phyloP scores from a whole-genome alignment of 2,797 vertebrate species.

The Enoplosus armatus region DNA sequence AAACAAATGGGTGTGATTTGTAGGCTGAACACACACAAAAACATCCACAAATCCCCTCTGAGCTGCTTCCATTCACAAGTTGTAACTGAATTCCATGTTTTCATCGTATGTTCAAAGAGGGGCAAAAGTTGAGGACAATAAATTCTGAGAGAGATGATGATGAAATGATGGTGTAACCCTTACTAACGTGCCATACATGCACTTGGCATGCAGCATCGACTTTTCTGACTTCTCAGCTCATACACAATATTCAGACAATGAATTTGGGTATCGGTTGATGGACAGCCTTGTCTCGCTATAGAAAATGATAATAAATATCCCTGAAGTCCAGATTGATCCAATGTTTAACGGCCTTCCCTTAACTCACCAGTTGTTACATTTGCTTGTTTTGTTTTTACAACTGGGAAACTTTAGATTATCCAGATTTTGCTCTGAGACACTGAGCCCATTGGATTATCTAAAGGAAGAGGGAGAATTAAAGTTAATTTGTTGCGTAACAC shows the following conservation, averaged over 20 bases:
- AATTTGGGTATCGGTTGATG: conserved; percentile 44
- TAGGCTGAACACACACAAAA: conserved; percentile 59
- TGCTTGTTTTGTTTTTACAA: conserved; percentile 12
- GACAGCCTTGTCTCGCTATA: background rate
- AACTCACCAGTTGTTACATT: background rate
- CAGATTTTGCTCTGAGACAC: conserved; percentile 18
- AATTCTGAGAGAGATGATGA: conserved; percentile 88
- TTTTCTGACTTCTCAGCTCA: conserved; percentile 75
- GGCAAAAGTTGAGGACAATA: conserved; percentile 88
- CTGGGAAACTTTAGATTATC: conserved; percentile 1
- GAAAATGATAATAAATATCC: conserved; percentile 24
- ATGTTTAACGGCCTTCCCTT: background rate
- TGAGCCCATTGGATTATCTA: background rate
- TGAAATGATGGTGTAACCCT: conserved; percentile 90
- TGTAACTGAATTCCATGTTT: conserved; percentile 80
- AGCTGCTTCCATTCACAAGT: conserved; percentile 76
- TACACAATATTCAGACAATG: conserved; percentile 69
- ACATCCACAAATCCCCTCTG: conserved; percentile 65
- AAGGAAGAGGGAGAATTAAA: background rate
- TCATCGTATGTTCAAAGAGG: conserved; percentile 83
- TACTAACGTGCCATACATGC: conserved; percentile 88
- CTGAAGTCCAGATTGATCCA: conserved; percentile 11
- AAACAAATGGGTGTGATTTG: conserved; percentile 55
- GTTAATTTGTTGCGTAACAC: conserved; percentile 18
- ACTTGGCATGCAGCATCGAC: conserved; percentile 85